Conservation (phyloP, 2,888 invertebrate species). For the Caenorhabditis zanzibari region DNA sequence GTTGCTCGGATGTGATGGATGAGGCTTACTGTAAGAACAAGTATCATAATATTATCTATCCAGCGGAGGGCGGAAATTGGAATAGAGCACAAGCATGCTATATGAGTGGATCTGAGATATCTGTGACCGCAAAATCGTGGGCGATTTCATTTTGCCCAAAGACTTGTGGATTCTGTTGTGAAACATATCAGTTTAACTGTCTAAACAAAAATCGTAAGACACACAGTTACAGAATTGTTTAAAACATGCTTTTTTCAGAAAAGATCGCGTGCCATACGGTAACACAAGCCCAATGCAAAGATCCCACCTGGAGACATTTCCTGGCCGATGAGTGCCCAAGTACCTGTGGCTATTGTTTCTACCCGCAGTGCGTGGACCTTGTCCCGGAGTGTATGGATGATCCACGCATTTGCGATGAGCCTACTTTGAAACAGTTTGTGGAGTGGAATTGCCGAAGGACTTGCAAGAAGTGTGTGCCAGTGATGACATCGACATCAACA, state of each 20-base stretch:
- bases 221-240: no score
- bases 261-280: not conserved
- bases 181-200: constrained; percentile 62
- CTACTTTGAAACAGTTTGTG: not conserved
- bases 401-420: not conserved
- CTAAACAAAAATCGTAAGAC: constrained; percentile 42
- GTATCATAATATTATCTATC: not conserved
- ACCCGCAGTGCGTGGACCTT: not conserved
- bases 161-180: constrained; percentile 65
- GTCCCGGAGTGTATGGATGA: not conserved
- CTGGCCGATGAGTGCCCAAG: not conserved
- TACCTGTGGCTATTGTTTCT: not conserved
- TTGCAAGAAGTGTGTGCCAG: not conserved
- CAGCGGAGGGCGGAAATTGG: not conserved
- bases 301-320: not conserved
- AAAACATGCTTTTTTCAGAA: no score
- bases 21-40: not conserved
- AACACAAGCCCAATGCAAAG: not conserved
- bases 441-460: not conserved
- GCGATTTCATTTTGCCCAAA: constrained; percentile 51
- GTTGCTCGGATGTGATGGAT: not conserved
- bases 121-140: not conserved
- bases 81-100: no score
- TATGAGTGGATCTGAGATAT: not conserved
- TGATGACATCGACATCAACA: not conserved